Conservation (phyloP, 2,797 vertebrate genomes). For the Macroramphosus scolopax region DNA sequence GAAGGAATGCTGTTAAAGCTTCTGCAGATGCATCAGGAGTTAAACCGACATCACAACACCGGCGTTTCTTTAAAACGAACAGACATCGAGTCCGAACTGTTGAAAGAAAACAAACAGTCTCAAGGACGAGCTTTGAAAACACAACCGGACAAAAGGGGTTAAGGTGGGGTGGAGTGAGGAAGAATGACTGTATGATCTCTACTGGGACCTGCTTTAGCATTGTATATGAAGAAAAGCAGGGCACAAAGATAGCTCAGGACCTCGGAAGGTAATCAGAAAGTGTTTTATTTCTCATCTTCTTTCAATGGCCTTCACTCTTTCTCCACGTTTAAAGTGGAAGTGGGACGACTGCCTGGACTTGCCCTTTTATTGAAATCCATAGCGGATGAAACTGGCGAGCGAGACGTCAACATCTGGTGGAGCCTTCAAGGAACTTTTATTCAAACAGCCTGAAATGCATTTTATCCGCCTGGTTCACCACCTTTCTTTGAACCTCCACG, state of each 20-base stretch:
- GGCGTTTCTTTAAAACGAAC: conserved; percentile 26
- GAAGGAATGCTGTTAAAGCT: conserved; percentile 17
- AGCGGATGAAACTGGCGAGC: background rate
- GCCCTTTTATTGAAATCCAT: conserved; percentile 14
- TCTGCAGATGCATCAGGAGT: conserved; percentile 13
- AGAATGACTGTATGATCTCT: conserved; percentile 28
- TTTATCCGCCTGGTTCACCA: conserved; percentile 1
- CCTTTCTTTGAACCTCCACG: too few relatives aligned
- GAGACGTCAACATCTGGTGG: conserved; percentile 17
- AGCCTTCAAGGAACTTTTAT: background rate
- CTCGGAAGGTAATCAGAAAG: conserved; percentile 17
- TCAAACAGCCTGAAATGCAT: background rate
- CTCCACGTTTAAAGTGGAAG: conserved; percentile 1
- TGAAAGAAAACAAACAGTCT: conserved; percentile 18
- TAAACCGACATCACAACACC: conserved; percentile 15
- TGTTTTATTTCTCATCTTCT: too few relatives aligned
- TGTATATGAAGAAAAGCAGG: conserved; percentile 31
- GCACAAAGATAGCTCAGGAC: conserved; percentile 23
- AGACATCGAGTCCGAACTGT: conserved; percentile 4
- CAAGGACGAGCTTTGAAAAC: conserved; percentile 31
- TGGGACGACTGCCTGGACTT: conserved; percentile 7
- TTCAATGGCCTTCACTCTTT: too few relatives aligned
- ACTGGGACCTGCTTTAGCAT: conserved; percentile 23
- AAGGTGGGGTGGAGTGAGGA: conserved; percentile 20
- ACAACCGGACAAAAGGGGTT: conserved; percentile 20